Conservation (phyloP, 2,888 invertebrate genomes). For the Orgyia antiqua region DNA sequence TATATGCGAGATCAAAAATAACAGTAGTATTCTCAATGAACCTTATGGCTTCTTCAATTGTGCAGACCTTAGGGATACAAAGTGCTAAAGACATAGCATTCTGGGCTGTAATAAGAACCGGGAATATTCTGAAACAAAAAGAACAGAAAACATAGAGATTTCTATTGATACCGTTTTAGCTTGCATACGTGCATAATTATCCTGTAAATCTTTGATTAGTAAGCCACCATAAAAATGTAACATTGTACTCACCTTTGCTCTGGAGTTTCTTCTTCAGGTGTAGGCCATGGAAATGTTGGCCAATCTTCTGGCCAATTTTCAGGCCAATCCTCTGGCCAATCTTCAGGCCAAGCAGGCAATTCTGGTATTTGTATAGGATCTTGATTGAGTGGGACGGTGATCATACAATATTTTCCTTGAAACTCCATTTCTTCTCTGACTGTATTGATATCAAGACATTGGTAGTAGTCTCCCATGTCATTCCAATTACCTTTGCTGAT, state of each 20-base stretch:
- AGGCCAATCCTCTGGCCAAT: constrained; percentile 6
- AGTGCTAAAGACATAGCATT: constrained; percentile 27
- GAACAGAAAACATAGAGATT: too few relatives aligned
- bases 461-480: constrained; percentile 55
- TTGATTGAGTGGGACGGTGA: constrained; percentile 33
- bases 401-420: constrained; percentile 63
- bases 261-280: too few relatives aligned
- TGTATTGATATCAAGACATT: constrained; percentile 42
- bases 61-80: constrained; percentile 45
- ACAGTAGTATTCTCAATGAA: constrained; percentile 26
- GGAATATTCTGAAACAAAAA: constrained; percentile 29
- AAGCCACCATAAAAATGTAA: too few relatives aligned
- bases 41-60: constrained; percentile 31
- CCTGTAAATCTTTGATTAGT: too few relatives aligned
- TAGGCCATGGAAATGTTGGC: too few relatives aligned
- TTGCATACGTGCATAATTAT: too few relatives aligned
- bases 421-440: constrained; percentile 30
- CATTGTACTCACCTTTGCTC: too few relatives aligned
- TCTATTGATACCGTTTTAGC: too few relatives aligned
- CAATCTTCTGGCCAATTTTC: neutral
- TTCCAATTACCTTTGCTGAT: constrained; percentile 48
- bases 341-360: constrained; percentile 6
- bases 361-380: constrained; percentile 21
- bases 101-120: constrained; percentile 13
- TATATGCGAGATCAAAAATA: constrained; percentile 31